These are phyloP conservation scores for Plotosus lineatus DNA, from an alignment of 2,113 vertebrate genomes.

Conservation along the genomic window DNA sequence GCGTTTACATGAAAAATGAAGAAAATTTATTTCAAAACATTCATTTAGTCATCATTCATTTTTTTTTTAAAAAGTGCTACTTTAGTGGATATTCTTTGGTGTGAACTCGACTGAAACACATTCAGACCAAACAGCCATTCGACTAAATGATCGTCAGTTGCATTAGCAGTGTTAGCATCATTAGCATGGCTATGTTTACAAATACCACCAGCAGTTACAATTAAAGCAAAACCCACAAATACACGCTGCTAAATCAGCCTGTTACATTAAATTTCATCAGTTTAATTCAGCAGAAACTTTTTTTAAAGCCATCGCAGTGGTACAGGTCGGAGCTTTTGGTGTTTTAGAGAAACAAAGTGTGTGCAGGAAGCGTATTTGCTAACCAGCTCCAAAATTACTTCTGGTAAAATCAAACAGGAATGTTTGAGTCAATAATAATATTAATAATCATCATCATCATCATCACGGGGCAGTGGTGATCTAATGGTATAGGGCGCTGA, in stretches of 20 bases:
- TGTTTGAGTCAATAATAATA: no score
- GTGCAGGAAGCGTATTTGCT: no score
- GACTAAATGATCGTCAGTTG: background rate
- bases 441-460: no score
- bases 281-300: slow-evolving; percentile 5
- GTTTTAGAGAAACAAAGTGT: background rate
- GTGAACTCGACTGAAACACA: background rate
- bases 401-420: no score
- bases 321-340: background rate
- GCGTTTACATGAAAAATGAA: background rate
- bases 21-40: background rate
- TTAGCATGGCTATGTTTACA: slow-evolving; percentile 1
- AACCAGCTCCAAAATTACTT: no score
- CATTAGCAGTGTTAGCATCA: no score
- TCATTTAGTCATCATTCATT: background rate
- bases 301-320: background rate
- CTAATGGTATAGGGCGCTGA: no score
- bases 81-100: background rate
- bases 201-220: background rate
- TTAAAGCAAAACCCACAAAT: background rate
- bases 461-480: no score
- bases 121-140: background rate
- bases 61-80: background rate
- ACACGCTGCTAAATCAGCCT: background rate
- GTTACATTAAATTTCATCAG: background rate